Percentiles rank a stretch among this genome's conserved stretches.
These are phyloP conservation scores for Neomonachus schauinslandi DNA, from an alignment of 2,113 vertebrate genomes.

Conservation along the genomic window DNA sequence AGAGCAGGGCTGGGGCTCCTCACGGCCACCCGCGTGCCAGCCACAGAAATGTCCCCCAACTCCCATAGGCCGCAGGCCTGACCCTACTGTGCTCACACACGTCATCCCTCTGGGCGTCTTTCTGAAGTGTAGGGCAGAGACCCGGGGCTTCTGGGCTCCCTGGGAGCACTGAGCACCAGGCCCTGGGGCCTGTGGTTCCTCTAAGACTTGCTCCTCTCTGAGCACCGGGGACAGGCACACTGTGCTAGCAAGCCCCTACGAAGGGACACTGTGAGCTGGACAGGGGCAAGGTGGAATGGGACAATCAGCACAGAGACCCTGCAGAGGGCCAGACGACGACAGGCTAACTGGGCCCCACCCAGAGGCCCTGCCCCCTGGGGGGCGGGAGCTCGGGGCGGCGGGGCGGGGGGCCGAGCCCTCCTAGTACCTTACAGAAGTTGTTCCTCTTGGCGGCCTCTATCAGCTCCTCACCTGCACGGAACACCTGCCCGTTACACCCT, in stretches of 20 bases:
- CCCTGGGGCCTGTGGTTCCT: not conserved
- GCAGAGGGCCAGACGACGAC: fast-evolving
- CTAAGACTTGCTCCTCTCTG: not conserved
- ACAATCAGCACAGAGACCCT: not conserved
- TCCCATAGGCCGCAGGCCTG: not conserved
- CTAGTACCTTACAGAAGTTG: slow-evolving; percentile 90
- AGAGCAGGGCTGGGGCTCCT: slow-evolving; percentile 26
- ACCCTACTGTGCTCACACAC: not conserved
- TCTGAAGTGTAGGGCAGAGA: not conserved
- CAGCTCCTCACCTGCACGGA: slow-evolving; percentile 85
- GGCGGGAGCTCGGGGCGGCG: not conserved
- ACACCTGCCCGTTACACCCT: slow-evolving; percentile 61
- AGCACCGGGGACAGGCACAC: not conserved
- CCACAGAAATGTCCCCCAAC: not conserved
- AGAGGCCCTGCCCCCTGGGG: not conserved
- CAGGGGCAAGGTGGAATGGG: not conserved
- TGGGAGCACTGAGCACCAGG: not conserved
- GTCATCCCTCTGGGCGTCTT: not conserved
- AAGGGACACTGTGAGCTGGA: not conserved
- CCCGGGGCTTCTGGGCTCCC: not conserved
- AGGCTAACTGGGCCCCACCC: not conserved
- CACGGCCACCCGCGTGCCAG: fast-evolving
- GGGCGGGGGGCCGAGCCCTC: fast-evolving
- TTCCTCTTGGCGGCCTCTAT: slow-evolving; percentile 93
- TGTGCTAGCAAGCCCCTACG: not conserved